Evolutionary conservation across 1,140 invertebrate genomes (phyloP).

Genomic region (Drosophila rufa): DNA sequence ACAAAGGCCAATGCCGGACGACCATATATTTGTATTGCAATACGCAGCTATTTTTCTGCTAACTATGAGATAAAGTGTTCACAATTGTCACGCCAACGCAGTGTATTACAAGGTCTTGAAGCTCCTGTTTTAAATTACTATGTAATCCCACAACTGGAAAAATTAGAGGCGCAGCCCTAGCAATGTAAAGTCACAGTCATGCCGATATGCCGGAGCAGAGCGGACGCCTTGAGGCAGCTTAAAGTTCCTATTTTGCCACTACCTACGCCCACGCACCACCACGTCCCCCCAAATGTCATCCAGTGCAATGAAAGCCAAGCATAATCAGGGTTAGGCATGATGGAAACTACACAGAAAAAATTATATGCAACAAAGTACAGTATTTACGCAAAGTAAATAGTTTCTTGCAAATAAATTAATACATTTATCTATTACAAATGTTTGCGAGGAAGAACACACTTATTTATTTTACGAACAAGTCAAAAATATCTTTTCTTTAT

Average conservation of each 20-base stretch:
- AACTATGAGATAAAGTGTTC: not conserved
- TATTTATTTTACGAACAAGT: no score
- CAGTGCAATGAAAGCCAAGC: conserved; percentile 24
- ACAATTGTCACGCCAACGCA: not conserved
- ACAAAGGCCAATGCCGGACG: no score
- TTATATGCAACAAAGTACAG: no score
- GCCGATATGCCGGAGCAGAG: conserved; percentile 1
- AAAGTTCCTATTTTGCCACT: conserved; percentile 20
- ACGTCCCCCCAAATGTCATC: not conserved
- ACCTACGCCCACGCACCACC: not conserved
- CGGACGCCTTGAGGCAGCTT: conserved; percentile 28
- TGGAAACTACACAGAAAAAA: conserved; percentile 6
- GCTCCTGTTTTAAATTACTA: conserved; percentile 15
- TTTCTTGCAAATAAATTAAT: no score
- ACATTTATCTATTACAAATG: no score
- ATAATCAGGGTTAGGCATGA: conserved; percentile 22
- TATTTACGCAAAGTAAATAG: no score
- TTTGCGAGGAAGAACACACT: no score
- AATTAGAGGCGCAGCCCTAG: conserved; percentile 28
- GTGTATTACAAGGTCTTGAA: not conserved
- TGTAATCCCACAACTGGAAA: conserved; percentile 19
- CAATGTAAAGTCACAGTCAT: conserved; percentile 22
- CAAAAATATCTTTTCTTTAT: not conserved
- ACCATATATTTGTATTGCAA: no score
- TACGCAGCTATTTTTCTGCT: no score